Conservation (phyloP, 2,888 invertebrate species). For the Drosophila aldrichi region DNA sequence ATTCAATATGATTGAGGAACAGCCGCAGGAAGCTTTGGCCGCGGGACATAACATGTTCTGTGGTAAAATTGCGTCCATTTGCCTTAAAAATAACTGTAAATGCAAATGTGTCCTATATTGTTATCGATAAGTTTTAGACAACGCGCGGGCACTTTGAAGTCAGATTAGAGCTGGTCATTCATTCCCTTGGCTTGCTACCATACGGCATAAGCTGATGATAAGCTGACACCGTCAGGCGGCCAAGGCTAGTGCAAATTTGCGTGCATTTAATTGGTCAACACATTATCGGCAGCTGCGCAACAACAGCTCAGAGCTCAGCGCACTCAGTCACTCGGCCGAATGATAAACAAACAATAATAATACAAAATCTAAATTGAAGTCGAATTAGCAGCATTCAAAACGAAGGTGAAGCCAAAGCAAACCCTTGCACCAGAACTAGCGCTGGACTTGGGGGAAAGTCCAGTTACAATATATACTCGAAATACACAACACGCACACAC, state of each 20-base stretch:
- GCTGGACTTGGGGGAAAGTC: constrained; percentile 24
- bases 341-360: not conserved
- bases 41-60: constrained; percentile 49
- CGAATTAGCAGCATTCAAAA: not conserved
- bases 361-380: not conserved
- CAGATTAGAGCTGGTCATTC: constrained; percentile 3
- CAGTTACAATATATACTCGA: not conserved
- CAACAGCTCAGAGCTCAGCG: not conserved
- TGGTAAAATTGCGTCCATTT: constrained; percentile 92
- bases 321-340: not conserved
- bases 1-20: constrained; percentile 92
- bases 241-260: constrained; percentile 40
- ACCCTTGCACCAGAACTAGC: constrained; percentile 30
- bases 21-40: constrained; percentile 86
- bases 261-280: constrained; percentile 53
- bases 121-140: not conserved
- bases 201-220: constrained; percentile 34
- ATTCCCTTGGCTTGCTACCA: constrained; percentile 27
- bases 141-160: too few relatives aligned
- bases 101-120: not conserved
- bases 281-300: constrained; percentile 44
- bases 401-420: constrained; percentile 35
- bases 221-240: constrained; percentile 31
- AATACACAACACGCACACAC: not conserved
- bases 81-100: constrained; percentile 92